Evolutionary conservation across 2,113 vertebrate species (phyloP), one percentile per base, ranked within the genome.

Genomic region (Hippocampus barbouri): DNA sequence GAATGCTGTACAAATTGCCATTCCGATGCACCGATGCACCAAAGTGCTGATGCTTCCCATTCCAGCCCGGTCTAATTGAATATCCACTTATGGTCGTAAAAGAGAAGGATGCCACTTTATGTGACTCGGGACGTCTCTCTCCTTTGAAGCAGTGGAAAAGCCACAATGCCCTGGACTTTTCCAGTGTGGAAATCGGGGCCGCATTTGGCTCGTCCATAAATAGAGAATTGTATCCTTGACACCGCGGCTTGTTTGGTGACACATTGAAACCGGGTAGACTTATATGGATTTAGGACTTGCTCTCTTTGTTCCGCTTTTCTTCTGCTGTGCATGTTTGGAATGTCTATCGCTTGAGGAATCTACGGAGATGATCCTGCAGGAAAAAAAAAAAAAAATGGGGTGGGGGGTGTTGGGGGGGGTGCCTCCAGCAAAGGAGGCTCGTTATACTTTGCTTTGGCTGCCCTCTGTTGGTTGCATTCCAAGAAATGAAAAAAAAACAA

Each of bases 201-300:
- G 89, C 90, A 87, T 91, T 84, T 90, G 85, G 85, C 88, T 84
- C 72, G 61, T 92, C 89, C 94, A 96, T 93, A 97, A 97, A 97
- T 97, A 96, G 94, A 73, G 92, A 91, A 91, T 82, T 90, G 92
- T 92, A 91, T 93, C 90, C 91, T 91, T 92, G 92, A 94, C 94
- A 94, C 92, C 91, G 84, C 77, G 85, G 70, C 86, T 91, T 86
- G 80, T 92, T 95, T 94, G 94, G 94, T 94, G 93, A 92, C 89
- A 86, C 90, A 88, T 90, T 89, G 89, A 92, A 93, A 93, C 75
- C 74, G 61, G 77, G 77, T 79, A 14, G 93, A 93, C 94, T 94
- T 95, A 95, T 95, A 95, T 94, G 94, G 94, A 93, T 94, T 94
- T 75, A 74, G 86, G 78, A 59, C n/a, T 14, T 67, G 69, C 78